phyloP scores from a whole-genome alignment of 2,888 invertebrate genomes.

The Mylabris sibirica region DNA sequence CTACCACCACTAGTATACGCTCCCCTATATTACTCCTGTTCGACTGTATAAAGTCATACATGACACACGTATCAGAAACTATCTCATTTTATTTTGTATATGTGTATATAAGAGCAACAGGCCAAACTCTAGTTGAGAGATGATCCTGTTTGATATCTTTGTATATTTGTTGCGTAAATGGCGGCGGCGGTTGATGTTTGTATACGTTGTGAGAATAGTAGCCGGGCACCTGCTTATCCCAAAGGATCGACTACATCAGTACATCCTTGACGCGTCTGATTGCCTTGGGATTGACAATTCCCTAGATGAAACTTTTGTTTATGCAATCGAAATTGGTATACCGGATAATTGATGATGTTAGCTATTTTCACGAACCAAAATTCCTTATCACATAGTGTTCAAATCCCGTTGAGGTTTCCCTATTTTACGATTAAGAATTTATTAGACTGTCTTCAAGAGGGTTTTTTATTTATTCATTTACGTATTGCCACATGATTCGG shows the following conservation, averaged over 20 bases:
- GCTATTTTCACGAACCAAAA: conserved; percentile 32
- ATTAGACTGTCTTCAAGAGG: conserved; percentile 15
- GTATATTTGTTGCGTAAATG: conserved; percentile 48
- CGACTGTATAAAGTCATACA: conserved; percentile 5
- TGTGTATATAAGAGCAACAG: conserved; percentile 45
- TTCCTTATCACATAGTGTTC: neutral
- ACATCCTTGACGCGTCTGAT: conserved; percentile 53
- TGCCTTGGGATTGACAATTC: conserved; percentile 53
- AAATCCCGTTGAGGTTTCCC: conserved; percentile 15
- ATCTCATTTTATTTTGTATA: conserved; percentile 40
- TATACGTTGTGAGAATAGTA: conserved; percentile 20
- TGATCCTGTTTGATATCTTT: conserved; percentile 22
- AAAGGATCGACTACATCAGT: conserved; percentile 46
- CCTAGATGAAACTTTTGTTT: conserved; percentile 46
- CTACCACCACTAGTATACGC: conserved; percentile 8
- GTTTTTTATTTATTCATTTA: conserved; percentile 24
- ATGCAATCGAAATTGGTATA: conserved; percentile 44
- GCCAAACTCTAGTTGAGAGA: conserved; percentile 30
- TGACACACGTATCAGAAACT: conserved; percentile 24
- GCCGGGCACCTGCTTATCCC: conserved; percentile 48
- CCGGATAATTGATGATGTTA: conserved; percentile 45
- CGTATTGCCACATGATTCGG: conserved; percentile 24
- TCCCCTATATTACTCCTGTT: conserved; percentile 37
- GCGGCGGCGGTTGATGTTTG: conserved; percentile 21
- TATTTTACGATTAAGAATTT: conserved; percentile 26